Evolutionary conservation across 2,113 vertebrate species (phyloP).

Genomic region (Toxotes chatareus): DNA sequence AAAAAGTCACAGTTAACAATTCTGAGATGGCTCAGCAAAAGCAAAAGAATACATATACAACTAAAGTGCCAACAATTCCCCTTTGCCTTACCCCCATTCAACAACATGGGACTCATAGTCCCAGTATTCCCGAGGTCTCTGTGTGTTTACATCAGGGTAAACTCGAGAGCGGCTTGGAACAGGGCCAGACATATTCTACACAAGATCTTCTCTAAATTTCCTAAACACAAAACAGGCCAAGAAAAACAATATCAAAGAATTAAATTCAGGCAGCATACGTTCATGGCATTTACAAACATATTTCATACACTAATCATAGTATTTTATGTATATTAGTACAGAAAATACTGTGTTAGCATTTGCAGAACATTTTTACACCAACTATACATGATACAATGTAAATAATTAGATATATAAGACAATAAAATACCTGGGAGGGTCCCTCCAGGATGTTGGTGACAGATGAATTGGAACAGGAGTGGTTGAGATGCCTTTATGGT

Average conservation of each 20-base stretch:
- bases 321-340: neutral
- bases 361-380: neutral
- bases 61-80: neutral
- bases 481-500: constrained; percentile 75
- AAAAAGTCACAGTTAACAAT: neutral
- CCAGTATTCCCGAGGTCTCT: constrained; percentile 90
- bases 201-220: constrained; percentile 79
- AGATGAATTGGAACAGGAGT: constrained; percentile 67
- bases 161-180: constrained; percentile 90
- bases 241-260: neutral
- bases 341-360: neutral
- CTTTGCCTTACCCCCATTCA: constrained; percentile 87
- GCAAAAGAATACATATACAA: neutral
- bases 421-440: constrained; percentile 78
- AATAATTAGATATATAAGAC: neutral
- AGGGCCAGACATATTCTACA: constrained; percentile 89
- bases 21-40: neutral
- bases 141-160: constrained; percentile 92
- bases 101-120: constrained; percentile 89
- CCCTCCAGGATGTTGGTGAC: constrained; percentile 81
- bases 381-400: neutral
- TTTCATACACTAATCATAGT: neutral
- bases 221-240: constrained; percentile 56
- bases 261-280: neutral
- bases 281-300: neutral